phyloP scores from a whole-genome alignment of 2,888 invertebrate species.

The Dimorphilus gyrociliatus region DNA sequence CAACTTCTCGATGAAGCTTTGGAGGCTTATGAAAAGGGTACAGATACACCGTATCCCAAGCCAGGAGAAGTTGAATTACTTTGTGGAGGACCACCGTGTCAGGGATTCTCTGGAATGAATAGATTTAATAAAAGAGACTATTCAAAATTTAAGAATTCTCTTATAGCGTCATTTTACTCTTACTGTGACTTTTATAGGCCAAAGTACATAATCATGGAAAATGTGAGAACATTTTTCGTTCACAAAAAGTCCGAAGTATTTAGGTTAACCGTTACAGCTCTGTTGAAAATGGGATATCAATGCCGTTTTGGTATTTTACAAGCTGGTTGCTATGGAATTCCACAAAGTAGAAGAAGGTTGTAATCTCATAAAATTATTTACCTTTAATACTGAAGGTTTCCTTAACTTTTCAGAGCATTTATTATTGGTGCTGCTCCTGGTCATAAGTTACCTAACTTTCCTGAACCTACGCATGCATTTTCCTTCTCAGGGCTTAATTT shows the following conservation, averaged over 20 bases:
- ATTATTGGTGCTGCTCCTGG: constrained; percentile 68
- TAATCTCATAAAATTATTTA: background rate
- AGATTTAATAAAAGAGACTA: constrained; percentile 66
- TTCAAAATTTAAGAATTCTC: constrained; percentile 64
- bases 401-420: constrained; percentile 43
- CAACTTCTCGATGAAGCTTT: constrained; percentile 51
- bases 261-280: constrained; percentile 56
- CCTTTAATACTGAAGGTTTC: background rate
- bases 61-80: constrained; percentile 65
- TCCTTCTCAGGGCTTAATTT: constrained; percentile 46
- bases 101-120: constrained; percentile 78
- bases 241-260: constrained; percentile 65
- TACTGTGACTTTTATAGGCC: constrained; percentile 72
- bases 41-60: constrained; percentile 40
- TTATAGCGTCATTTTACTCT: constrained; percentile 62
- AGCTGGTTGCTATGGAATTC: constrained; percentile 68
- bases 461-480: constrained; percentile 63
- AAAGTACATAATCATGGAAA: constrained; percentile 63
- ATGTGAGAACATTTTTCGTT: constrained; percentile 67
- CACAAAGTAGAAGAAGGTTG: constrained; percentile 57
- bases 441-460: constrained; percentile 53
- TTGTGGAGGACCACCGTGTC: constrained; percentile 73
- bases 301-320: constrained; percentile 70
- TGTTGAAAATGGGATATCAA: constrained; percentile 69
- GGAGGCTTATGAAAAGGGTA: constrained; percentile 37